Evolutionary conservation across 23 tunicate genomes (phyloP).

Genomic region (Styela plicata): DNA sequence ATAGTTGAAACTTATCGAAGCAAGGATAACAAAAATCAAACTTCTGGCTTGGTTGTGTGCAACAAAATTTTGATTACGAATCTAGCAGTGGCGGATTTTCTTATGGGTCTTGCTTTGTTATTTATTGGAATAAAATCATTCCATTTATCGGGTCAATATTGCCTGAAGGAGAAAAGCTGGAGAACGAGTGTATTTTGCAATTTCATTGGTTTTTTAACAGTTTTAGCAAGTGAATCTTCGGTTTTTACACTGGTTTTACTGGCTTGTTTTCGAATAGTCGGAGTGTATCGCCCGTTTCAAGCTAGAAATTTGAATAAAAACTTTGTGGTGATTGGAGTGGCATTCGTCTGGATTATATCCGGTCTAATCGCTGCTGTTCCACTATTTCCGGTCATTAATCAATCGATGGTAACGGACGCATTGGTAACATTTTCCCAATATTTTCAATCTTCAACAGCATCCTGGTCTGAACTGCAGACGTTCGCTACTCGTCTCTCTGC

Average conservation of each 20-base stretch:
- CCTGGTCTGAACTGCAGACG: constrained; percentile 3
- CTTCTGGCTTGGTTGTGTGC: background rate
- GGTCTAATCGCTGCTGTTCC: constrained; percentile 22
- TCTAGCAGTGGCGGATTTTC: constrained; percentile 54
- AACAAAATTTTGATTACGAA: constrained; percentile 41
- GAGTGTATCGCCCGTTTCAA: constrained; percentile 20
- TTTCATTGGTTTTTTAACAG: constrained; percentile 32
- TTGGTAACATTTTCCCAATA: background rate
- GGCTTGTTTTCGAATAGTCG: constrained; percentile 26
- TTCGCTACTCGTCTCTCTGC: constrained; percentile 23
- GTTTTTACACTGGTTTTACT: constrained; percentile 40
- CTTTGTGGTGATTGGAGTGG: background rate
- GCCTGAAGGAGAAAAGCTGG: constrained; percentile 35
- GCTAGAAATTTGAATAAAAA: constrained; percentile 7
- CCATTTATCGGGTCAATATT: constrained; percentile 30
- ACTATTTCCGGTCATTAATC: constrained; percentile 10
- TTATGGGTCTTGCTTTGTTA: constrained; percentile 47
- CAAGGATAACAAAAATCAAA: background rate
- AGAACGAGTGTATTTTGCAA: constrained; percentile 24
- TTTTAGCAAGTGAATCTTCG: constrained; percentile 44
- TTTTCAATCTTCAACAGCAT: constrained; percentile 10
- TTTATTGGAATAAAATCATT: constrained; percentile 33
- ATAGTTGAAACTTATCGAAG: background rate
- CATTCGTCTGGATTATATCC: constrained; percentile 25
- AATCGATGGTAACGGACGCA: constrained; percentile 30